phyloP scores from a whole-genome alignment of 1,140 invertebrate species.

The Octopus sinensis region DNA sequence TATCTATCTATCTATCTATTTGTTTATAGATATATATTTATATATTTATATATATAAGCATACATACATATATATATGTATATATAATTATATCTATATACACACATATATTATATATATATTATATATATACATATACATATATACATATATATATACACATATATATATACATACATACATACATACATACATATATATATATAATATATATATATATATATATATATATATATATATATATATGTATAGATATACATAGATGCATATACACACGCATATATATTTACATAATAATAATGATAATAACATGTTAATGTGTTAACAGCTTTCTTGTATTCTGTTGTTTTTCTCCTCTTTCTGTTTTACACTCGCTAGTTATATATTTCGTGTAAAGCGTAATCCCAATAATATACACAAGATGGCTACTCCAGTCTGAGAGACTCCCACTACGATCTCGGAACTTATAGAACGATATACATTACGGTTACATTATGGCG shows the following conservation, averaged over 20 bases:
- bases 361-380: too few relatives aligned
- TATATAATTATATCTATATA: too few relatives aligned
- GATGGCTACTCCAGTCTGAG: too few relatives aligned
- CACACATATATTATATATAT: too few relatives aligned
- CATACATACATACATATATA: neutral
- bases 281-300: neutral
- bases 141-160: neutral
- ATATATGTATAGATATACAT: neutral
- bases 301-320: too few relatives aligned
- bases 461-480: too few relatives aligned
- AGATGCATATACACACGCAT: neutral
- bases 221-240: neutral
- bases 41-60: neutral
- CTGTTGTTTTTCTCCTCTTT: too few relatives aligned
- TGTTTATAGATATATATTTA: neutral
- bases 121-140: neutral
- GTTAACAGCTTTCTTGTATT: too few relatives aligned
- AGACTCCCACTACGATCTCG: too few relatives aligned
- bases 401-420: too few relatives aligned
- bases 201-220: conserved; percentile 1
- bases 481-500: too few relatives aligned
- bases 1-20: neutral
- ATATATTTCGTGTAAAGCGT: too few relatives aligned
- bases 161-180: neutral
- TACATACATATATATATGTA: neutral